Evolutionary conservation across 35 echinoderm and acorn worm genomes (phyloP).

Genomic region (Strongylocentrotus purpuratus): DNA sequence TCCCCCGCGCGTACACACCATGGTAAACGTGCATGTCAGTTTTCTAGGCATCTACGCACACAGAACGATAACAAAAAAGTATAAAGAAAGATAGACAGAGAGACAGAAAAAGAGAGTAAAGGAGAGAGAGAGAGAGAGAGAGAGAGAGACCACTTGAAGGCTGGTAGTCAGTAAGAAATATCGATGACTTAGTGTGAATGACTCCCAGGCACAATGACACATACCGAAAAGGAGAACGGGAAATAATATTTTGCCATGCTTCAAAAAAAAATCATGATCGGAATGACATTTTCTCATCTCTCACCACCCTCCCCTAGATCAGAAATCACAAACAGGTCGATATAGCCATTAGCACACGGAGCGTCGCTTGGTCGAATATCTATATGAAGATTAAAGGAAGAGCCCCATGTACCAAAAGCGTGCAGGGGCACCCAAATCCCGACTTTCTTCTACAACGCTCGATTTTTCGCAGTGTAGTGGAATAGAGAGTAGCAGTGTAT

Average conservation of each 20-base stretch:
- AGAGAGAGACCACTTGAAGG: no score
- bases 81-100: no score
- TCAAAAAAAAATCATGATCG: not conserved
- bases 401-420: not conserved
- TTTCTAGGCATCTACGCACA: no score
- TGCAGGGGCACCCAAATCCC: not conserved
- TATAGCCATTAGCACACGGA: not conserved
- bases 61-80: no score
- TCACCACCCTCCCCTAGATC: not conserved
- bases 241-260: not conserved
- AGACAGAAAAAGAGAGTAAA: no score
- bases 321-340: constrained; percentile 10
- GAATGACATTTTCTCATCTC: not conserved
- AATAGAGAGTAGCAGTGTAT: not conserved
- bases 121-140: no score
- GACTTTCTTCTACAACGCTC: not conserved
- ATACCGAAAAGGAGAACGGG: not conserved
- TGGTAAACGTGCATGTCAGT: no score
- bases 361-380: not conserved
- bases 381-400: not conserved
- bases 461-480: not conserved
- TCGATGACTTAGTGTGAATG: not conserved
- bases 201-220: not conserved
- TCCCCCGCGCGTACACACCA: no score
- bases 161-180: not conserved